These are phyloP conservation scores for Galeruca laticollis DNA, from an alignment of 2,888 invertebrate genomes.

Conservation along the genomic window DNA sequence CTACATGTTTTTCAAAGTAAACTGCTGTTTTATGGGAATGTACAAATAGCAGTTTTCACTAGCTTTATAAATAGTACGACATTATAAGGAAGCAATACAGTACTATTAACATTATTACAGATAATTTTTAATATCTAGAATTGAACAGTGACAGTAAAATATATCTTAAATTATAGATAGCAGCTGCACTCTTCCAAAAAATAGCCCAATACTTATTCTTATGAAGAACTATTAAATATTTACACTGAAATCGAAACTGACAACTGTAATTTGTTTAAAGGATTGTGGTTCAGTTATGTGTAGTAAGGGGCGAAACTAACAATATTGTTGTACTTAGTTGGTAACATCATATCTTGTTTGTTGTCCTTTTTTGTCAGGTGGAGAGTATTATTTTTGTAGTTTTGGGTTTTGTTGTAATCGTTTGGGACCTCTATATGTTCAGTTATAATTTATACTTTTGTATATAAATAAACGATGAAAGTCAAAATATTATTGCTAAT, in stretches of 20 bases:
- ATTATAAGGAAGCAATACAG: not conserved
- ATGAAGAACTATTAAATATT: not conserved
- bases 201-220: not conserved
- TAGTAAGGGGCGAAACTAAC: not conserved
- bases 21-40: no score
- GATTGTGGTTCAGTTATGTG: not conserved
- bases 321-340: not conserved
- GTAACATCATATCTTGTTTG: not conserved
- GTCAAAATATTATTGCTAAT: not conserved
- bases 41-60: no score
- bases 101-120: not conserved
- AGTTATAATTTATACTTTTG: not conserved
- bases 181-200: not conserved
- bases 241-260: no score
- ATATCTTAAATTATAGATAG: not conserved
- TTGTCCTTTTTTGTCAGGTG: not conserved
- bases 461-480: not conserved
- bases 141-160: not conserved
- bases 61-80: no score
- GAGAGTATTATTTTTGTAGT: not conserved
- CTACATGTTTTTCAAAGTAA: no score
- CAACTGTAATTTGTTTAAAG: conserved; percentile 1
- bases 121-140: not conserved
- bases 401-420: not conserved
- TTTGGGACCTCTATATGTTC: not conserved